Evolutionary conservation across 2,888 invertebrate genomes (phyloP), one percentile per base, ranked within the genome.

Genomic region (Tenodera sinensis): DNA sequence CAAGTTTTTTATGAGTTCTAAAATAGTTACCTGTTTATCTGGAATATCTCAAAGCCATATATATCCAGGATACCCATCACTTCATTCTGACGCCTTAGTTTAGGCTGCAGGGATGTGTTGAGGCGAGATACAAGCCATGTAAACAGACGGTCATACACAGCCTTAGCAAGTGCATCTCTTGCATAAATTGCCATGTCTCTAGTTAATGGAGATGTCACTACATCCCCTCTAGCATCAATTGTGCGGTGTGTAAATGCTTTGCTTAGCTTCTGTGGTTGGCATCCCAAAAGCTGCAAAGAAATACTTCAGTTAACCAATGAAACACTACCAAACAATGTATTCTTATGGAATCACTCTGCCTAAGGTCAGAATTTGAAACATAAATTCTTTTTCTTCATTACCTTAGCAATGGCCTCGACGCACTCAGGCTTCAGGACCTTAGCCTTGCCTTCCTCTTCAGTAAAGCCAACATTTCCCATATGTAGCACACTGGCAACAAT

Each of bases 41-140:
- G 95, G 94, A 98, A 98, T 91, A 98, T 98, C 93, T 98, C 98
- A 93, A 98, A 98, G 87, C 98, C 98, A 92, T 98, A 98, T 92
- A 98, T 98, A 93, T 98, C 98, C 91, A 98, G 93, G 91, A 98
- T 97, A 2, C 98, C 98, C 94, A 98, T 97, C 0, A 98, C 96
- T 2, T 95, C 95, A 30, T 96, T 96, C 90, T 94, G 94, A 0
- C 94, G 93, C 8, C 94, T 94, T 84, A 94, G 94, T 28, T 94
- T 90, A 0, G 96, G 95, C 89, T 96, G 95, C 34, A 98, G 93
- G 0, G 97, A 97, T 47, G 95, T 93, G 93, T 98, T 98, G 88
- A 98, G 94, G 91, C 97, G 95, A 82, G 95, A 94, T 20, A 98
- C 98, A 30, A 98, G 95, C 98, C 98, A 98, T 90, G 97, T 96